phyloP scores from a whole-genome alignment of 35 echinoderm and acorn worm genomes.

The Diadema setosum region DNA sequence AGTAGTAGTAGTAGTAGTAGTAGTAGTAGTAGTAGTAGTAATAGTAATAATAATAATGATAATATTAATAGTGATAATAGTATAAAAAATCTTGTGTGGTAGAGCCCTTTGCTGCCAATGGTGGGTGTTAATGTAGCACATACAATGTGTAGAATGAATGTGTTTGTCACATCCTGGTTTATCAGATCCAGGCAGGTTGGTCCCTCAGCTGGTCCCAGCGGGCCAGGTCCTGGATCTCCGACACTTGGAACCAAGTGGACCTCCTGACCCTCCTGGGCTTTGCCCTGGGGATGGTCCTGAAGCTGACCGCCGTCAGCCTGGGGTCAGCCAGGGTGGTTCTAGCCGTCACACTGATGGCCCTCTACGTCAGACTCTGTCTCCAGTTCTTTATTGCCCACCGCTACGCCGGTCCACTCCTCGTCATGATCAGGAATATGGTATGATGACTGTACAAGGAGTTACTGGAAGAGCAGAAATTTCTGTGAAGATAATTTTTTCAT shows the following conservation, averaged over 20 bases:
- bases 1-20: background rate
- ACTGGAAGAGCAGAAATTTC: no score
- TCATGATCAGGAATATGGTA: conserved; percentile 90
- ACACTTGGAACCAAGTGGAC: conserved; percentile 75
- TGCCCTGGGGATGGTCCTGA: conserved; percentile 13
- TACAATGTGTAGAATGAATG: no score
- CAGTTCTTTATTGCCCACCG: conserved; percentile 58
- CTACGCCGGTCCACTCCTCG: conserved; percentile 60
- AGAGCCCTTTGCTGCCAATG: no score
- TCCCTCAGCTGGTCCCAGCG: background rate
- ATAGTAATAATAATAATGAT: background rate
- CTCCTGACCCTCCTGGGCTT: conserved; percentile 34
- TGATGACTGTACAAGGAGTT: no score
- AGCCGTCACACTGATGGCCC: conserved; percentile 55
- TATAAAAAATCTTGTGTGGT: background rate
- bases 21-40: background rate
- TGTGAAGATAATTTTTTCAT: no score
- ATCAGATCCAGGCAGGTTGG: conserved; percentile 3
- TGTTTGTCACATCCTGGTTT: background rate
- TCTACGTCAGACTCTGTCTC: conserved; percentile 58
- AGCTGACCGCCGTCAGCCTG: background rate
- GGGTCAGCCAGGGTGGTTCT: conserved; percentile 43
- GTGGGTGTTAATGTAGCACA: no score
- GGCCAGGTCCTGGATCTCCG: conserved; percentile 16
- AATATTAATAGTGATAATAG: background rate